phyloP scores from a whole-genome alignment of 2,888 invertebrate genomes.

The Acanthococcus lagerstroemiae region DNA sequence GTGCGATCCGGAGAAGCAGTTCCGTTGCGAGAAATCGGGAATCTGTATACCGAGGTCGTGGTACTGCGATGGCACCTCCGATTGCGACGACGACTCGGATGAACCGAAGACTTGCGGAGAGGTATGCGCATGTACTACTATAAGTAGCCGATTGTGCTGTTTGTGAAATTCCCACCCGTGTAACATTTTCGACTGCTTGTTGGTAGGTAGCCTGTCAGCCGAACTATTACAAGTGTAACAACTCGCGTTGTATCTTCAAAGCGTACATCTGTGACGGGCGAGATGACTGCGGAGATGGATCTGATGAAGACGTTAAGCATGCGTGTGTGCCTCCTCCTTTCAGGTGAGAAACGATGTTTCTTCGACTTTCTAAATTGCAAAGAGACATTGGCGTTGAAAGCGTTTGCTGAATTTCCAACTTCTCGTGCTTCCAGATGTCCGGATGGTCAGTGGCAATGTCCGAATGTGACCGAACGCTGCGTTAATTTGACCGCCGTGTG shows the following conservation, averaged over 20 bases:
- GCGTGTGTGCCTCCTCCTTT: constrained; percentile 71
- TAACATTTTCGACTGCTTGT: no score
- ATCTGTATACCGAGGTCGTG: constrained; percentile 87
- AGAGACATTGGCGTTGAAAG: no score
- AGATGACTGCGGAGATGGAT: constrained; percentile 85
- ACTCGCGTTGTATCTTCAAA: constrained; percentile 78
- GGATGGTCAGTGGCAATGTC: constrained; percentile 75
- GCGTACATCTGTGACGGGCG: constrained; percentile 88
- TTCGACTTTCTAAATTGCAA: neutral
- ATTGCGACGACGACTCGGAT: constrained; percentile 86
- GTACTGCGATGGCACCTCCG: constrained; percentile 87
- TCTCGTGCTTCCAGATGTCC: constrained; percentile 52
- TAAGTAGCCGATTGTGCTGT: no score
- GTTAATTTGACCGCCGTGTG: constrained; percentile 82
- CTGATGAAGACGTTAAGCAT: constrained; percentile 75
- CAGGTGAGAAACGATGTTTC: no score
- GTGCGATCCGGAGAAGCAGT: constrained; percentile 80
- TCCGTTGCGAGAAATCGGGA: constrained; percentile 74
- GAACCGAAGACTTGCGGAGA: constrained; percentile 70
- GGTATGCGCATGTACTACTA: constrained; percentile 36
- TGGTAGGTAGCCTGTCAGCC: constrained; percentile 58
- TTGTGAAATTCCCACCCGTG: no score
- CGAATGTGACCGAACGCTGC: constrained; percentile 67
- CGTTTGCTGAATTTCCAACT: neutral
- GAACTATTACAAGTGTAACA: constrained; percentile 74